Base-by-base conservation (phyloP, 2,797 vertebrate species). In the Harpagifer antarcticus region DNA sequence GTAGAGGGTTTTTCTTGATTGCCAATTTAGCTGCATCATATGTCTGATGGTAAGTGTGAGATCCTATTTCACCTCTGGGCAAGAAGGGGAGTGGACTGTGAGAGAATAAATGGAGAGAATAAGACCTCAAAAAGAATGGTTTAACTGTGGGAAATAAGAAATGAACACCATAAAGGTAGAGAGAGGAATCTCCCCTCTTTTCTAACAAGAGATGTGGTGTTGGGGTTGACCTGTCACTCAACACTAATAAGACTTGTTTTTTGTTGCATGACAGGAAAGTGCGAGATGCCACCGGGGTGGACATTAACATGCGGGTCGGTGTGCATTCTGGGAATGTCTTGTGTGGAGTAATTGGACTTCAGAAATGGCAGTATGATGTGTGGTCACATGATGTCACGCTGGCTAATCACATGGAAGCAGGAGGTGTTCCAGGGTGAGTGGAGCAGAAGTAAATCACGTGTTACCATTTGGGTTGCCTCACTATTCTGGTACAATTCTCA, bases 351-450 rank as follows among this genome's bases (percentile, higher is more conserved):
- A 98, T 98, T 11, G 97, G 97, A 27, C 94, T 98, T 59, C 97
- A 98, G 92, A 98, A 98, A 88, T 98, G 97, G 97, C 97, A 98
- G 72, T 98, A 98, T 0, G 97, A 98, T 19, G 97, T 98, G 14
- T 98, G 97, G 97, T 98, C 97, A 58, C 97, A 98, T 53, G 97
- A 98, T 19, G 97, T 98, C 47, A 98, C 97, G 3, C 87, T 98
- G 86, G 97, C 97, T 88, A 98, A 98, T 84, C 97, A 98, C 76
- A 98, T 98, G 97, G 97, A 98, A 82, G 97, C 97, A 69, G 97
- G 97, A 64, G 97, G 97, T 68, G 95, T 98, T 13, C 97, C 97
- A 4, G 97, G 97, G 97, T 98, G 92, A 96, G 96, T 68, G 12
- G 79, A 27, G 48, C 3, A 6, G 9, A 47, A 27, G 11, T 31